phyloP scores from a whole-genome alignment of 2,113 vertebrate species.

The Pterocles burchelli region DNA sequence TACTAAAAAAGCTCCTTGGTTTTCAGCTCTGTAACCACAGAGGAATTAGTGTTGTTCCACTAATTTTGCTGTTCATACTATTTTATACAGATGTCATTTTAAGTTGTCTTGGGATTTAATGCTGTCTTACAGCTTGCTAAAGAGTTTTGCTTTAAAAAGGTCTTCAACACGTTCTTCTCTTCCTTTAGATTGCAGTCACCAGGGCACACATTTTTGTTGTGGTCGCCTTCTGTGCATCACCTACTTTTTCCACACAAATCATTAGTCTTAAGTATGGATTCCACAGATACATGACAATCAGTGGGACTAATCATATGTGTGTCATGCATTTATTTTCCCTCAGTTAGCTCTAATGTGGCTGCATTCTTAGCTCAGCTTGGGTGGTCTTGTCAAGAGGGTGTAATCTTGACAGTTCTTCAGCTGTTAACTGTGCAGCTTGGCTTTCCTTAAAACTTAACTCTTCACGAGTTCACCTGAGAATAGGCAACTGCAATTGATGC shows the following conservation, averaged over 20 bases:
- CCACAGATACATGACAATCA: not conserved
- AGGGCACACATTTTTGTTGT: not conserved
- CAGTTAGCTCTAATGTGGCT: not conserved
- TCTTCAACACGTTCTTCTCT: not conserved
- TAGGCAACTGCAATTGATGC: not conserved
- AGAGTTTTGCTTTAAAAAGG: not conserved
- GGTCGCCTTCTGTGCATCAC: not conserved
- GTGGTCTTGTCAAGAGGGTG: not conserved
- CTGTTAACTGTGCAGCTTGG: not conserved
- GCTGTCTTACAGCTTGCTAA: not conserved
- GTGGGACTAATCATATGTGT: not conserved
- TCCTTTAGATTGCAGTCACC: not conserved
- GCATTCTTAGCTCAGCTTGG: not conserved
- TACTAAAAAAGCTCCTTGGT: not conserved
- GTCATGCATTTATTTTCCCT: not conserved
- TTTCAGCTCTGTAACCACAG: rapidly evolving
- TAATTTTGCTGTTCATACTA: not conserved
- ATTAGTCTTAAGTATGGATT: not conserved
- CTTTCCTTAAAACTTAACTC: not conserved
- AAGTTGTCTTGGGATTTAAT: not conserved
- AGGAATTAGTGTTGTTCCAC: not conserved
- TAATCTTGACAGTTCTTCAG: not conserved
- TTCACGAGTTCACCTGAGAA: not conserved
- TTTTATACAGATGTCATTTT: not conserved
- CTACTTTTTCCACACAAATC: not conserved